A percentile compares a stretch with the other conserved stretches of the same genome.
Evolutionary conservation across 2,888 invertebrate genomes (phyloP).

Genomic region (Marasmarcha lunaedactyla): DNA sequence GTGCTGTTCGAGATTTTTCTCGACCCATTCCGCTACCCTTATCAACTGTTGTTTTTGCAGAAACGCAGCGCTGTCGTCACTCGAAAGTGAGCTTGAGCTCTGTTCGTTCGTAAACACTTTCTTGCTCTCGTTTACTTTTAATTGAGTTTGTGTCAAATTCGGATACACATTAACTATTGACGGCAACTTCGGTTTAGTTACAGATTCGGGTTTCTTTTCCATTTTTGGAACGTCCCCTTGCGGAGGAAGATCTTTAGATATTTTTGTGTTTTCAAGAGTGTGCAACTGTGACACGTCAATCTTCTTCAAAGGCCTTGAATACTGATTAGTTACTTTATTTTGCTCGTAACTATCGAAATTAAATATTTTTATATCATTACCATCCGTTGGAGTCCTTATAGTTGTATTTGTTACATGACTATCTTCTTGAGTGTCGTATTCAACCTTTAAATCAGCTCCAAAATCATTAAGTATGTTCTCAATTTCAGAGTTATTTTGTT

Average conservation of each 20-base stretch:
- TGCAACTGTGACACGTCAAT: constrained; percentile 60
- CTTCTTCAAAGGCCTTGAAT: constrained; percentile 45
- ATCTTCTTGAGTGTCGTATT: constrained; percentile 33
- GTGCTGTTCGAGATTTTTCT: constrained; percentile 71
- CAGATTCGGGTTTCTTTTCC: constrained; percentile 34
- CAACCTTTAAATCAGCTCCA: constrained; percentile 22
- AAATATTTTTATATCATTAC: constrained; percentile 57
- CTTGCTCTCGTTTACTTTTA: constrained; percentile 54
- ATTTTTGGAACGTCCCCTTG: constrained; percentile 27
- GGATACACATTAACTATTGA: constrained; percentile 61
- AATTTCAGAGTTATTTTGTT: constrained; percentile 42
- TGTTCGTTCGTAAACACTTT: constrained; percentile 61
- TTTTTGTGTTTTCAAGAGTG: constrained; percentile 56
- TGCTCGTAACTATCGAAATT: constrained; percentile 67
- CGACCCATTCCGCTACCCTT: constrained; percentile 83
- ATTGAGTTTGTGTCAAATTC: constrained; percentile 57
- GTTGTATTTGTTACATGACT: constrained; percentile 26
- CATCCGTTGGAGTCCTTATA: constrained; percentile 38
- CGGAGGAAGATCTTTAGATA: constrained; percentile 57
- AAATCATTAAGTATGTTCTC: constrained; percentile 53
- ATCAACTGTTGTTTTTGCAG: constrained; percentile 74
- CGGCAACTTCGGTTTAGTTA: constrained; percentile 34
- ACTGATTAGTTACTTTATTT: constrained; percentile 42
- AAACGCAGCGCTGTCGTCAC: constrained; percentile 65
- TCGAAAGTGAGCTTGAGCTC: constrained; percentile 62